Evolutionary conservation across 2,113 vertebrate species (phyloP).

Genomic region (Phaethon lepturus): DNA sequence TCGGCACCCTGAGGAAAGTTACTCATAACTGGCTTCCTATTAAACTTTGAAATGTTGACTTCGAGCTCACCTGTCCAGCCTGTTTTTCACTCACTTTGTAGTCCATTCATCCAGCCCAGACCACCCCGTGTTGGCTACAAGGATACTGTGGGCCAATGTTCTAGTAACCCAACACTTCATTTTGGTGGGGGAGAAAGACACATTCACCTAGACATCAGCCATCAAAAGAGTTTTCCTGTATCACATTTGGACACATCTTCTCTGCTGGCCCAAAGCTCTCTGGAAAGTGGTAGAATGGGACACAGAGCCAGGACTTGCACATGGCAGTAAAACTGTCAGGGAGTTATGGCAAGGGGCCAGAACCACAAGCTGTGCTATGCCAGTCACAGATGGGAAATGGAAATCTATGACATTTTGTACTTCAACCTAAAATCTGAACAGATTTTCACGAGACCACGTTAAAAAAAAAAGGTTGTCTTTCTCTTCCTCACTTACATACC

Average conservation of each 20-base stretch:
- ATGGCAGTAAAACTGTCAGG: conserved; percentile 16
- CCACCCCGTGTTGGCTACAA: background rate
- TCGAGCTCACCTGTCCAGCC: background rate
- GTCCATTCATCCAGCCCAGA: background rate
- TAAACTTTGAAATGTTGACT: background rate
- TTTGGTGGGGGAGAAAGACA: background rate
- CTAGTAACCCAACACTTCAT: background rate
- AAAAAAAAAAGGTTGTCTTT: background rate
- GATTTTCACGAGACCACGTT: background rate
- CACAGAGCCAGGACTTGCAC: background rate
- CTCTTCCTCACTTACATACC: background rate
- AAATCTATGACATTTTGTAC: conserved; percentile 39
- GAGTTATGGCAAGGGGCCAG: conserved; percentile 27
- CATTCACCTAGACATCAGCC: background rate
- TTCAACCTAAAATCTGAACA: conserved; percentile 22
- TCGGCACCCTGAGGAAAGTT: background rate
- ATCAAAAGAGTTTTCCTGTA: background rate
- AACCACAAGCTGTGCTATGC: conserved; percentile 15
- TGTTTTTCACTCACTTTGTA: background rate
- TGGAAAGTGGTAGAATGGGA: background rate
- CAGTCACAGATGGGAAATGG: conserved; percentile 44
- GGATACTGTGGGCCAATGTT: background rate
- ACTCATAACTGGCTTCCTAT: background rate
- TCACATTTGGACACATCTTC: background rate
- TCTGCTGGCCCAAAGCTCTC: conserved; percentile 12